Base-by-base conservation (phyloP, 2,797 vertebrate genomes). In the Bucorvus abyssinicus region DNA sequence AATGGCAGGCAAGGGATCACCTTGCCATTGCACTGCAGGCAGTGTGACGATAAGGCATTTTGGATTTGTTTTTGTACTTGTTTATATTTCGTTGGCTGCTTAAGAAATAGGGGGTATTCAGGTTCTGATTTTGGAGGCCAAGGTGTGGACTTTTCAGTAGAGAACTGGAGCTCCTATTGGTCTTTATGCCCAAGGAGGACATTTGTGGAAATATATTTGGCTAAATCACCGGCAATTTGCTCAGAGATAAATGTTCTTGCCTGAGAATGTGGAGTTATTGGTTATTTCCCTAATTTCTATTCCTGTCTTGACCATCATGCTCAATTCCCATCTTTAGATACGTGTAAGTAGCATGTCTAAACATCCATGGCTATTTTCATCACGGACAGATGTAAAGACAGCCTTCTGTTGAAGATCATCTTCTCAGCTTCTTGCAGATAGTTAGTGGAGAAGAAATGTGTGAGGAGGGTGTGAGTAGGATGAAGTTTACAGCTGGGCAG, bases 1-100 rank as follows among this genome's bases (percentile, higher is more conserved):
- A 98, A 98, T 97, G 97, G 96, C 97, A 98, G 94, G 63, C 97
- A 2, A 96, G 97, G 97, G 98, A 98, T 96, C 93, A 49, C 94
- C 96, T 97, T 15, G 0, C 67, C 44, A 75, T 93, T 95, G 95
- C 94, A 86, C 94, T 88, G 38, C 63, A 42, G 96, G 95, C 96
- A 96, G 56, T 67, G 55, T 96, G 97, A 97, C 64, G 40, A 89
- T 95, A 94, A 97, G 86, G 95, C 93, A 97, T 96, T 96, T 97
- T 97, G 95, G 95, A 97, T 97, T 97, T 97, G 94, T 44, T 94
- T 95, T 90, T 84, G 71, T 79, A 74, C 74, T 90, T 97, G 94
- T 95, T 95, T 96, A 24, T 93, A 78, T 84, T 63, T 95, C 84
- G 83, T 96, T 90, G 75, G 42, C 76, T 47, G 82, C 64, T 86